Conservation (phyloP, 1,140 invertebrate genomes). For the Ceratoteleas bidentatus region DNA sequence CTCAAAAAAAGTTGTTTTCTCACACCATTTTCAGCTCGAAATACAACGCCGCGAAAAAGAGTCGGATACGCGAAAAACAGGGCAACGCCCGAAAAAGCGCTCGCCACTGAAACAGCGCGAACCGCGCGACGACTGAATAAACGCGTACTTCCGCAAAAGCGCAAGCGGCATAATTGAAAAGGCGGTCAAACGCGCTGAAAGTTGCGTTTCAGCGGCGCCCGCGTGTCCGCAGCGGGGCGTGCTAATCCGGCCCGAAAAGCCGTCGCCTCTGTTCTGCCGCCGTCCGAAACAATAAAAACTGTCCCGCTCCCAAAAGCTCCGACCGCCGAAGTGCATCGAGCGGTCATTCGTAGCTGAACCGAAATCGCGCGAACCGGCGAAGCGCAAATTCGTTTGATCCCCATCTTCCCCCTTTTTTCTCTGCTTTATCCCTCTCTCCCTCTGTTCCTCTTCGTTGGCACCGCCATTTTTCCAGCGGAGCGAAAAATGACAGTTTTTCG, state of each 20-base stretch:
- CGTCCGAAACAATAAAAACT: constrained; percentile 43
- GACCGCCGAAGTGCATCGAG: constrained; percentile 47
- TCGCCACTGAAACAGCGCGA: background rate
- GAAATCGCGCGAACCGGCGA: constrained; percentile 56
- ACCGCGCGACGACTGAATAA: background rate
- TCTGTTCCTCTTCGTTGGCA: too few relatives aligned
- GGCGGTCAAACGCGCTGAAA: constrained; percentile 4
- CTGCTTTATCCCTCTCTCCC: too few relatives aligned
- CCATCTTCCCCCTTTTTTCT: too few relatives aligned
- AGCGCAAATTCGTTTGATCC: constrained; percentile 65
- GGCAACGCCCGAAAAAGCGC: background rate
- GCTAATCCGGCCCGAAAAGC: constrained; percentile 31
- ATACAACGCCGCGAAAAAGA: too few relatives aligned
- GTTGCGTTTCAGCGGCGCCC: constrained; percentile 13
- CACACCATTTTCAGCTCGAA: too few relatives aligned
- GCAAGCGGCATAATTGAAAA: constrained; percentile 14
- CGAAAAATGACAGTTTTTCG: constrained; percentile 8
- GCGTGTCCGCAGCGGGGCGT: constrained; percentile 15
- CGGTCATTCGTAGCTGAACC: constrained; percentile 45
- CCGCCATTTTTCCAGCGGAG: constrained; percentile 31
- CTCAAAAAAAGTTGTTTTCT: too few relatives aligned
- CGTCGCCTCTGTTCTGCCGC: constrained; percentile 5
- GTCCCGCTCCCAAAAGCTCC: constrained; percentile 22
- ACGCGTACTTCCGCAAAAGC: background rate
- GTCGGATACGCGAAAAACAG: too few relatives aligned